Percentiles rank a stretch among this genome's conserved stretches.
Conservation (phyloP, 2,113 vertebrate species). For the Coracopsis vasa region DNA sequence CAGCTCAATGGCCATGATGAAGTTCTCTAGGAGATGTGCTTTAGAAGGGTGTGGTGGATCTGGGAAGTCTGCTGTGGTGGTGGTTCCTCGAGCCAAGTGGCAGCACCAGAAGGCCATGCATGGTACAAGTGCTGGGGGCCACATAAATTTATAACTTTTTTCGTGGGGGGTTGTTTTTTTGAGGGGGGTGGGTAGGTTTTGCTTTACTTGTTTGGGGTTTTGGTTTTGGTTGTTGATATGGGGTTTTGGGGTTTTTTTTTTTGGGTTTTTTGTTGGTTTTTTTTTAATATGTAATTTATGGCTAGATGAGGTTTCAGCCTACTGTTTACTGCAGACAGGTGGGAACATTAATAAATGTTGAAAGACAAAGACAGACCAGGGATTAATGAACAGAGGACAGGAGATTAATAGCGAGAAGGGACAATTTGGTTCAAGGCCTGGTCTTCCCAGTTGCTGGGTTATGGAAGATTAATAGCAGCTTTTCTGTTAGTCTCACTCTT, state of each 20-base stretch:
- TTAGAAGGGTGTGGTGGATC: no score
- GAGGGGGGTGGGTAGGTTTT: not conserved
- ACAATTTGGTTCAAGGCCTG: slow-evolving; percentile 44
- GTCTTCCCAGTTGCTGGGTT: slow-evolving; percentile 1
- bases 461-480: slow-evolving; percentile 40
- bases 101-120: not conserved
- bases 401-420: slow-evolving; percentile 31
- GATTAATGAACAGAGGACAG: slow-evolving; percentile 44
- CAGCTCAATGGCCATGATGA: not conserved
- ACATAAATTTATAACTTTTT: not conserved
- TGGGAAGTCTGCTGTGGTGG: not conserved
- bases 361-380: slow-evolving; percentile 37
- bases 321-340: slow-evolving; percentile 26
- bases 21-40: not conserved
- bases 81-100: not conserved
- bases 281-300: not conserved
- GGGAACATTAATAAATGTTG: slow-evolving; percentile 48
- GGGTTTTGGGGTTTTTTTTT: not conserved
- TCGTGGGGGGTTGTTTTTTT: not conserved
- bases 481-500: not conserved
- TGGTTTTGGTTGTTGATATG: not conserved
- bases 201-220: not conserved
- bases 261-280: no score
- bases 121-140: rapidly evolving
- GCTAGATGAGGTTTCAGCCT: slow-evolving; percentile 11